phyloP scores from a whole-genome alignment of 2,113 vertebrate species.

The Nyctibius bracteatus region DNA sequence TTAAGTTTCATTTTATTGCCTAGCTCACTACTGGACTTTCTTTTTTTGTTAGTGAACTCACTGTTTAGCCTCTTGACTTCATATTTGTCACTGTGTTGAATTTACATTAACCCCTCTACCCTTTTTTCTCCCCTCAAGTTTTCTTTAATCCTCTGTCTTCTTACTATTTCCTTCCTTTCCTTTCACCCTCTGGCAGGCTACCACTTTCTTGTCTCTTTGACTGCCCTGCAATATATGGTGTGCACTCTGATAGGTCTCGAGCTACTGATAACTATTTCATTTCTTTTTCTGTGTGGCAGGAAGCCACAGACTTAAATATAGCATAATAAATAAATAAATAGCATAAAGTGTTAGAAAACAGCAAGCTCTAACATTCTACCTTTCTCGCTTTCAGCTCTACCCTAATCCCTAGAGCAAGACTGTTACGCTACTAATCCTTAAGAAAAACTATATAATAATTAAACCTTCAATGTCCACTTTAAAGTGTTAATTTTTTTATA shows the following conservation, averaged over 20 bases:
- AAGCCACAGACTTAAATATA: neutral
- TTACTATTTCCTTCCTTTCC: neutral
- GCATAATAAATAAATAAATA: constrained; percentile 43
- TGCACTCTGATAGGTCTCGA: neutral
- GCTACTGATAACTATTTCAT: neutral
- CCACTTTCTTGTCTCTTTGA: neutral
- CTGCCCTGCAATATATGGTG: neutral
- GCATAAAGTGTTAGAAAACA: neutral
- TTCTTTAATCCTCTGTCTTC: neutral
- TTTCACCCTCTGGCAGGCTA: neutral
- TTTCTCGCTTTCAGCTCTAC: neutral
- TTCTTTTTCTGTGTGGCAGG: neutral
- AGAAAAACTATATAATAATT: neutral
- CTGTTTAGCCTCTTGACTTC: neutral
- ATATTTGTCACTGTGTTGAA: neutral
- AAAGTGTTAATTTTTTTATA: neutral
- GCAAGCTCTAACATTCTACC: neutral
- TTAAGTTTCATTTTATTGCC: neutral
- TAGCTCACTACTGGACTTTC: neutral
- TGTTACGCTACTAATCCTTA: neutral
- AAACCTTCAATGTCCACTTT: neutral
- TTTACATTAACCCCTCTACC: neutral
- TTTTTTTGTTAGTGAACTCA: neutral
- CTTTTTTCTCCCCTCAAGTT: neutral
- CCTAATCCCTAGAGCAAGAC: neutral